Percentiles rank a stretch among this genome's conserved stretches.
These are phyloP conservation scores for Ceramica pisi DNA, from an alignment of 2,888 invertebrate species.

Conservation along the genomic window DNA sequence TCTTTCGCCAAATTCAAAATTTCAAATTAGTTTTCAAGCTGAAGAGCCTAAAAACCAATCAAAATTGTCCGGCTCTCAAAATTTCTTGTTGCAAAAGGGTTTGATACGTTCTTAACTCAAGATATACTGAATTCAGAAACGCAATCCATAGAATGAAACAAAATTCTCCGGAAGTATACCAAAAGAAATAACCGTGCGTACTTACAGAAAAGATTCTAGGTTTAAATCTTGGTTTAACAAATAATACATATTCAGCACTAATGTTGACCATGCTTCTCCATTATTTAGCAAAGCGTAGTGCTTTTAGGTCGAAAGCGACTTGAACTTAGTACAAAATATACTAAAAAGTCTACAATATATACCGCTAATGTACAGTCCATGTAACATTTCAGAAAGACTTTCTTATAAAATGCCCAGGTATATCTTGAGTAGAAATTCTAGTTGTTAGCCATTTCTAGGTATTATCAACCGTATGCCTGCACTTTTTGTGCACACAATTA, in stretches of 20 bases:
- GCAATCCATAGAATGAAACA: too few species aligned
- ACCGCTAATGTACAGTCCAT: too few species aligned
- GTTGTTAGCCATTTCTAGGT: slow-evolving; percentile 16
- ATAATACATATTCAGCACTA: background rate
- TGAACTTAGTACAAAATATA: background rate
- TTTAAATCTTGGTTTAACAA: background rate
- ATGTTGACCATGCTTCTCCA: slow-evolving; percentile 1
- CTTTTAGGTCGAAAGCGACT: slow-evolving; percentile 3
- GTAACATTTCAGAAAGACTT: slow-evolving; percentile 7
- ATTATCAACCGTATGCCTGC: slow-evolving; percentile 28
- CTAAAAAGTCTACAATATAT: background rate
- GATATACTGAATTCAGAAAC: too few species aligned
- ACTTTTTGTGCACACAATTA: slow-evolving; percentile 43
- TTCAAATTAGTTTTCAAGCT: too few species aligned
- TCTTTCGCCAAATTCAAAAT: too few species aligned
- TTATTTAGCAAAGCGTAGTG: background rate
- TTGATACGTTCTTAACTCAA: too few species aligned
- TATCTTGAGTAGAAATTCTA: slow-evolving; percentile 39
- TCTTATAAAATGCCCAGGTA: background rate
- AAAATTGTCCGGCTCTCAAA: too few species aligned
- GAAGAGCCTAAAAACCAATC: too few species aligned
- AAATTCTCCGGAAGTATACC: too few species aligned
- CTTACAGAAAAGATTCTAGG: too few species aligned
- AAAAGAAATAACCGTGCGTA: too few species aligned
- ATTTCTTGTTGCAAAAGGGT: too few species aligned